Base-by-base conservation (phyloP, 2,113 vertebrate species). In the Sula dactylatra region DNA sequence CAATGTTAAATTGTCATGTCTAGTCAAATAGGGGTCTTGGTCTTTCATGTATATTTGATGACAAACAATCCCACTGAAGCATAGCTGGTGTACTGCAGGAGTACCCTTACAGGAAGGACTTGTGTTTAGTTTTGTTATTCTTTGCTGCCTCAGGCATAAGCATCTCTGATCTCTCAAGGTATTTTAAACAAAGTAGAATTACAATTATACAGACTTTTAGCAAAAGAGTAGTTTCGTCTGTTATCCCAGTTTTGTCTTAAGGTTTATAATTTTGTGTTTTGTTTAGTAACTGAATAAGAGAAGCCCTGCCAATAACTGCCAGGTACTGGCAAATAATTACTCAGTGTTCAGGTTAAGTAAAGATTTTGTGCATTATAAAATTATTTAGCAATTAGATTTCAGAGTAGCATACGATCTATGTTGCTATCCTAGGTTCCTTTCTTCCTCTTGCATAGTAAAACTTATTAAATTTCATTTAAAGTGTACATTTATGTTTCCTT, bases 41-140 rank as follows among this genome's bases (percentile, higher is more conserved):
- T 95, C 88, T 97, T 98, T 97, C 97, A 95, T 96, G 97, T 96
- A 94, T 97, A 94, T 98, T 98, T 98, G 94, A 98, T 98, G 97
- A 97, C 82, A 97, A 97, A 97, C 93, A 97, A 84, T 95, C 88
- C 86, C 92, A 94, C 74, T 94, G 83, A 96, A 96, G 89, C 96
- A 56, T 76, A 82, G 91, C 92, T 98, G 94, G 67, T 95, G 90
- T 70, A 78, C 42, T 94, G 96, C 93, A 77, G 79, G 69, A 88
- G 50, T 64, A 90, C 45, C 79, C 93, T 88, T 32, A 38, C 58
- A 80, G 89, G 72, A 96, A 90, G 42, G 54, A 71, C 81, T 31
- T 38, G 25, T 47, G 34, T 92, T 95, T 83, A 86, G 73, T 87
- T 97, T 92, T 94, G 81, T 92, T 96, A 42, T 94, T 94, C 84